Conservation (phyloP, 2,113 vertebrate species). For the Silurus glanis region DNA sequence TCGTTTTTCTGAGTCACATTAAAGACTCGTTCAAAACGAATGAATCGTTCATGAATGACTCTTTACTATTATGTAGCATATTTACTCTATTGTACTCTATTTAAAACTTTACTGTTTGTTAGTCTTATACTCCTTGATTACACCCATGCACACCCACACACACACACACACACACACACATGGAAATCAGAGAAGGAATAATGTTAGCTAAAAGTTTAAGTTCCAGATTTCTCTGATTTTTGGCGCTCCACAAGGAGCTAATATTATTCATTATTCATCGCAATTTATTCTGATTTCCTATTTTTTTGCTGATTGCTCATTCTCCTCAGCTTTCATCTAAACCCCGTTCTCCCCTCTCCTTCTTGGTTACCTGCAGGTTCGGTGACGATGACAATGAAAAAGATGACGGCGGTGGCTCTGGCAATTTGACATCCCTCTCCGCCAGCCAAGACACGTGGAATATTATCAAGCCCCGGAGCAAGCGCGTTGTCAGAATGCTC, state of each 20-base stretch:
- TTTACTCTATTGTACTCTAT: too few relatives aligned
- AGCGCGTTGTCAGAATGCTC: conserved; percentile 57
- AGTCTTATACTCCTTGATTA: background rate
- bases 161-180: background rate
- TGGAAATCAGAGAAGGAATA: conserved; percentile 6
- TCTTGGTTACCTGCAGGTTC: conserved; percentile 57
- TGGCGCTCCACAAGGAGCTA: background rate
- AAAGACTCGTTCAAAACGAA: too few relatives aligned
- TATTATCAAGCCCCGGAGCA: conserved; percentile 38
- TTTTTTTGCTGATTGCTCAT: conserved; percentile 45
- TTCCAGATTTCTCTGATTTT: conserved; percentile 8
- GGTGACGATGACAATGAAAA: conserved; percentile 41
- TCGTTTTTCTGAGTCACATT: too few relatives aligned
- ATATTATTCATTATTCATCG: conserved; percentile 49
- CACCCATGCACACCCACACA: background rate
- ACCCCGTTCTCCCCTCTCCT: conserved; percentile 22
- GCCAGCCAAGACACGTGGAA: conserved; percentile 27
- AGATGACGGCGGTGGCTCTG: conserved; percentile 26
- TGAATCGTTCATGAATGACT: too few relatives aligned
- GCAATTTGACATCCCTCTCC: conserved; percentile 13
- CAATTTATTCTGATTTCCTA: conserved; percentile 33
- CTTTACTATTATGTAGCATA: too few relatives aligned
- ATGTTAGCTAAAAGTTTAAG: background rate
- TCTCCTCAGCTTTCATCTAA: conserved; percentile 38
- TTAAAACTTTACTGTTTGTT: background rate